These are phyloP conservation scores for Melanotaenia pygmaea DNA, from an alignment of 2,797 vertebrate species.

Conservation along the genomic window DNA sequence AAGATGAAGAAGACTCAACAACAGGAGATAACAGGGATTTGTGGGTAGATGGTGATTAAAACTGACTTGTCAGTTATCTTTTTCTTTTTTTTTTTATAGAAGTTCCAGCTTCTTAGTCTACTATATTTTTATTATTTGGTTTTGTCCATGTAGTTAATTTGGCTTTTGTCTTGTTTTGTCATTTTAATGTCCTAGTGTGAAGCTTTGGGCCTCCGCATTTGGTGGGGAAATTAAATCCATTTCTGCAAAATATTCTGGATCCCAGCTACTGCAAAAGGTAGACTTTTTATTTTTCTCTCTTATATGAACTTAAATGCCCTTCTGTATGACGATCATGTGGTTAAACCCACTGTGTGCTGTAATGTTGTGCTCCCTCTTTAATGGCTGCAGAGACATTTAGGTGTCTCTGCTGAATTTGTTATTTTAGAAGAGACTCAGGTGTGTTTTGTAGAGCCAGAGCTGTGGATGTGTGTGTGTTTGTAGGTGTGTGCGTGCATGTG, in stretches of 20 bases:
- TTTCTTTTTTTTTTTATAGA: no score
- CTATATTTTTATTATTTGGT: background rate
- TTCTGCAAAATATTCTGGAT: slow-evolving; percentile 96
- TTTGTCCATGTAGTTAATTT: background rate
- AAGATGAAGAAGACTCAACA: slow-evolving; percentile 1
- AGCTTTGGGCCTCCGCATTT: slow-evolving; percentile 98
- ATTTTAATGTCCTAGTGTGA: slow-evolving; percentile 84
- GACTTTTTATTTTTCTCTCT: slow-evolving; percentile 2
- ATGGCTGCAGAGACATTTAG: slow-evolving; percentile 63
- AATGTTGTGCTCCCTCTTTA: slow-evolving; percentile 47
- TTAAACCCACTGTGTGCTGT: slow-evolving; percentile 41
- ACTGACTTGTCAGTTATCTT: background rate
- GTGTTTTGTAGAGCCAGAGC: slow-evolving; percentile 58
- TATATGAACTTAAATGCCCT: slow-evolving; percentile 13
- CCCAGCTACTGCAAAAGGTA: slow-evolving; percentile 98
- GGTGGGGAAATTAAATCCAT: slow-evolving; percentile 99
- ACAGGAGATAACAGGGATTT: background rate
- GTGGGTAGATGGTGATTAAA: background rate
- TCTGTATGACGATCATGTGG: slow-evolving; percentile 49
- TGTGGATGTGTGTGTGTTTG: slow-evolving; percentile 37
- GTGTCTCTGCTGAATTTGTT: slow-evolving; percentile 70
- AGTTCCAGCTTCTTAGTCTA: background rate
- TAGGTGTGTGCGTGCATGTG: slow-evolving; percentile 36
- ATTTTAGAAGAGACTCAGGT: slow-evolving; percentile 77
- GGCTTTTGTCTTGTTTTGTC: slow-evolving; percentile 2